phyloP scores from a whole-genome alignment of 2,113 vertebrate species.

The Paramormyrops kingsleyae region DNA sequence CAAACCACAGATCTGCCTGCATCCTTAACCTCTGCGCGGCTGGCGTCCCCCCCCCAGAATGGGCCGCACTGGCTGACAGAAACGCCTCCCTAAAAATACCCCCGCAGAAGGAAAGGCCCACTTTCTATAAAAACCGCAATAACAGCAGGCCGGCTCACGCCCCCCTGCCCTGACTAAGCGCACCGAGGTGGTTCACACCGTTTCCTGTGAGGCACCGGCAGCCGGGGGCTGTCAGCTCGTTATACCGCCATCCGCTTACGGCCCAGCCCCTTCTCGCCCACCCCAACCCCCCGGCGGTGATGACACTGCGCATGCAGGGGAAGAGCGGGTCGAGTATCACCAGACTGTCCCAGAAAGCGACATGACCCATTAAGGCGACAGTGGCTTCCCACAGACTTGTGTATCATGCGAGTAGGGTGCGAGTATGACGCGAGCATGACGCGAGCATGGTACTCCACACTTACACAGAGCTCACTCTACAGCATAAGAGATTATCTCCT shows the following conservation, averaged over 20 bases:
- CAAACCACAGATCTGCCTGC: neutral
- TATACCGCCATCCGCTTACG: neutral
- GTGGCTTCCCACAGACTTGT: neutral
- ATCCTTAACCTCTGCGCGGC: neutral
- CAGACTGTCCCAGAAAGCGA: neutral
- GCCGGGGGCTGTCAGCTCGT: neutral
- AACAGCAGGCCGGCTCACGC: neutral
- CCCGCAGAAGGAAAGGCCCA: neutral
- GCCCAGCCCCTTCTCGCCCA: neutral
- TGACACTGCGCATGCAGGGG: neutral
- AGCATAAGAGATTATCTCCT: neutral
- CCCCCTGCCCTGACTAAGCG: neutral
- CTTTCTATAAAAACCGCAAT: neutral
- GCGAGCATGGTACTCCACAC: neutral
- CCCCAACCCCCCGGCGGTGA: neutral
- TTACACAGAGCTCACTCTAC: neutral
- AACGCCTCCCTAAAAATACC: neutral
- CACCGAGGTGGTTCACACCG: neutral
- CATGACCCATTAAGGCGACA: neutral
- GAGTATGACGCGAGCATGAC: neutral
- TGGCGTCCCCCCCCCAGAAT: neutral
- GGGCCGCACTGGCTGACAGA: neutral
- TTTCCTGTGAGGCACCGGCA: neutral
- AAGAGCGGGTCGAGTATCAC: neutral
- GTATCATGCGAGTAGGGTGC: neutral